A percentile compares a stretch with the other conserved stretches of the same genome.
Conservation (phyloP, 2,797 vertebrate species). For the Oreochromis grahami region DNA sequence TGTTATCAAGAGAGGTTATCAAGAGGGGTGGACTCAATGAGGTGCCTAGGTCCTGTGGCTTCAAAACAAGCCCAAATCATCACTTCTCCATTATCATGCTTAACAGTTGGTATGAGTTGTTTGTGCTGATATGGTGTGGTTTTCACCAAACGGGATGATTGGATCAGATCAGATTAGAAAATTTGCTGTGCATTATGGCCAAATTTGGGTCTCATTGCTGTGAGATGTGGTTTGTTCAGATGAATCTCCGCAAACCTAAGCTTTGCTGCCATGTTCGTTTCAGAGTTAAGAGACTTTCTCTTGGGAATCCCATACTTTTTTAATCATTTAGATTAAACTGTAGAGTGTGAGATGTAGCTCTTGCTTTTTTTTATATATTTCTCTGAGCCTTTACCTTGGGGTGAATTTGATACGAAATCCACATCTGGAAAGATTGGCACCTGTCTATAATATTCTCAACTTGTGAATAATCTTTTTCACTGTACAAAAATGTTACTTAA, state of each 20-base stretch:
- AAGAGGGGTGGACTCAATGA: not conserved
- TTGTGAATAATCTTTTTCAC: not conserved
- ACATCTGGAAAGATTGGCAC: not conserved
- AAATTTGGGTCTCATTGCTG: not conserved
- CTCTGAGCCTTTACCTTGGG: not conserved
- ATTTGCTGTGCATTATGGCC: not conserved
- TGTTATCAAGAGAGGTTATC: not conserved
- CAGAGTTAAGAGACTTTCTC: not conserved
- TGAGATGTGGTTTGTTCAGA: not conserved
- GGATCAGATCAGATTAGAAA: not conserved
- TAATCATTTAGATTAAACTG: not conserved
- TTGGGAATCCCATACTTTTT: fast-evolving
- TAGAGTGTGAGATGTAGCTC: not conserved
- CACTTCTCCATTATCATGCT: not conserved
- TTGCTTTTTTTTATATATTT: not conserved
- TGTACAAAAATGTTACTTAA: no score
- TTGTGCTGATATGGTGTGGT: not conserved
- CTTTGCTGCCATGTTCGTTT: not conserved
- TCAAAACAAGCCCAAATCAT: not conserved
- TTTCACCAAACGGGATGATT: not conserved
- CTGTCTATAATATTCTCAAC: not conserved
- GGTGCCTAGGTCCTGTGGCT: not conserved
- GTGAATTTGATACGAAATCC: not conserved
- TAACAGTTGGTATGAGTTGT: not conserved
- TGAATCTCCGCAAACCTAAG: not conserved